phyloP scores from a whole-genome alignment of 2,888 invertebrate species.

The Dynastes grantii region DNA sequence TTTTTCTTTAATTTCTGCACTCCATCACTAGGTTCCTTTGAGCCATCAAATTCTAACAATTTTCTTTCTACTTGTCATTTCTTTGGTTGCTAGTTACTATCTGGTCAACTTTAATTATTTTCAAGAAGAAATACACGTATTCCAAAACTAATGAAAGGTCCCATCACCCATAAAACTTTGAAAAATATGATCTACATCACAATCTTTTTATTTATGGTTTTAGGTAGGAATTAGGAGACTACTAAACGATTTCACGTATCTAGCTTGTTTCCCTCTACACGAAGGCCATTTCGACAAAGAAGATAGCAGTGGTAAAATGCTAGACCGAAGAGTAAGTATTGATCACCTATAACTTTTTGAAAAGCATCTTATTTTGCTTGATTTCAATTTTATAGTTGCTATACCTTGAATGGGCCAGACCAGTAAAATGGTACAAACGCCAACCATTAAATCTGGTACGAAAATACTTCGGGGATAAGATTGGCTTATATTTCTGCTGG shows the following conservation, averaged over 20 bases:
- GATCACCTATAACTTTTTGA: neutral
- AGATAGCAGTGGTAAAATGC: conserved; percentile 77
- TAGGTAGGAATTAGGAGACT: conserved; percentile 89
- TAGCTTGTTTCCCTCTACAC: conserved; percentile 90
- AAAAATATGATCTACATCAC: no score
- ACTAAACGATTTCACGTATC: conserved; percentile 86
- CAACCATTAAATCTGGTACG: conserved; percentile 93
- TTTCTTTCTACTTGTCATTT: no score
- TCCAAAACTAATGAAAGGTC: no score
- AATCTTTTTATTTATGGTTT: conserved; percentile 41
- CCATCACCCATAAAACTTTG: no score
- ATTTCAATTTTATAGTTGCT: conserved; percentile 76
- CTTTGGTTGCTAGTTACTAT: no score
- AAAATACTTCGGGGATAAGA: conserved; percentile 94
- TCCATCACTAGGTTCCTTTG: no score
- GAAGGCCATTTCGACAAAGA: conserved; percentile 86
- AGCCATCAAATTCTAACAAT: no score
- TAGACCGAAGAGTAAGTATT: conserved; percentile 80
- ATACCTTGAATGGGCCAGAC: conserved; percentile 94
- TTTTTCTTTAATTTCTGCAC: no score
- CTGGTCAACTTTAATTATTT: no score
- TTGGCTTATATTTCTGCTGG: conserved; percentile 94
- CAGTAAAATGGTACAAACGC: conserved; percentile 90
- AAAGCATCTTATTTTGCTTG: neutral
- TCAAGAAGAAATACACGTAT: no score